phyloP scores from a whole-genome alignment of 2,888 invertebrate genomes.

The Amorpha juglandis region DNA sequence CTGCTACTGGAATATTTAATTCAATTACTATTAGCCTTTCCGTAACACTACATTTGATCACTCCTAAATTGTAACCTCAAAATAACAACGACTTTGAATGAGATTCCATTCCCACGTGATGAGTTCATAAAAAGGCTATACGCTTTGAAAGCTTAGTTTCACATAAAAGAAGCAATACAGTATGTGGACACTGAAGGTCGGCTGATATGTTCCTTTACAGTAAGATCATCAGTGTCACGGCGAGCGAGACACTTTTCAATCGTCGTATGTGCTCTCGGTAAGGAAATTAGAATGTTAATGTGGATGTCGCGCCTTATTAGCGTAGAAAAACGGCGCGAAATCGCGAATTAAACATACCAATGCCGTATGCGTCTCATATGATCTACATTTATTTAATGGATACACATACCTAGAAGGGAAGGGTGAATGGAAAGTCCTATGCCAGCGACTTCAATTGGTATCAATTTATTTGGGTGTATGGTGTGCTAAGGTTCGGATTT shows the following conservation, averaged over 20 bases:
- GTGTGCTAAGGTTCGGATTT: neutral
- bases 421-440: neutral
- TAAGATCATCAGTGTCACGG: slow-evolving; percentile 79
- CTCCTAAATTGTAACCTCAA: neutral
- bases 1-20: too few species aligned
- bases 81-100: neutral
- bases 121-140: neutral
- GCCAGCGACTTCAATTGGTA: neutral
- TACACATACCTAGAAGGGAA: neutral
- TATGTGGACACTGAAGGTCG: slow-evolving; percentile 47
- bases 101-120: slow-evolving; percentile 17
- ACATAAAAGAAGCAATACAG: slow-evolving; percentile 14
- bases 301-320: slow-evolving; percentile 32
- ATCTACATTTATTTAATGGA: slow-evolving; percentile 18
- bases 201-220: slow-evolving; percentile 65
- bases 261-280: slow-evolving; percentile 36
- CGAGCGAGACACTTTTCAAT: slow-evolving; percentile 63
- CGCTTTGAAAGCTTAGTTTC: slow-evolving; percentile 7
- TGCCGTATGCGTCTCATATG: neutral
- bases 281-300: slow-evolving; percentile 34
- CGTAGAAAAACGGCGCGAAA: slow-evolving; percentile 28
- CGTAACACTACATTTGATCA: too few species aligned
- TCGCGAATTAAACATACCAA: slow-evolving; percentile 10
- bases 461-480: neutral
- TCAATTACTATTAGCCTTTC: too few species aligned